Conservation (phyloP, 2,113 vertebrate genomes). For the Castor canadensis region DNA sequence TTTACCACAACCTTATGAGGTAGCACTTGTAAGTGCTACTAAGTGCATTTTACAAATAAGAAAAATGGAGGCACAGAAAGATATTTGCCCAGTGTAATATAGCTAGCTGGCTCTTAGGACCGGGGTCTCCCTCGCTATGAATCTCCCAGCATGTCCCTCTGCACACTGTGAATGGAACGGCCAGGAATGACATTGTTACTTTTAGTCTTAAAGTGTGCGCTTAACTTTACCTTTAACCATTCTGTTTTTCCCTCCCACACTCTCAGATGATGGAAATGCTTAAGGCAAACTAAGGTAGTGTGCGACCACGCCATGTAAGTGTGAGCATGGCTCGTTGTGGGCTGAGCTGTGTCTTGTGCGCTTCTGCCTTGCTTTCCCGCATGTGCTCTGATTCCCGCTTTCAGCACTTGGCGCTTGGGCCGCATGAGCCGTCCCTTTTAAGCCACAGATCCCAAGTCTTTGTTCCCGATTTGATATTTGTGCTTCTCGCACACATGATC, state of each 20-base stretch:
- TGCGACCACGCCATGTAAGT: constrained; percentile 85
- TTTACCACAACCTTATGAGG: neutral
- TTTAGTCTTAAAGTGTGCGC: constrained; percentile 60
- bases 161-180: neutral
- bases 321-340: constrained; percentile 80
- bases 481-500: constrained; percentile 14
- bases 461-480: constrained; percentile 62
- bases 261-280: constrained; percentile 91
- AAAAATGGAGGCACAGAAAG: neutral
- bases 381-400: constrained; percentile 81
- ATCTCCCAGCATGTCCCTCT: fast-evolving
- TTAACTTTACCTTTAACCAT: constrained; percentile 80
- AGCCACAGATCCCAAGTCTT: constrained; percentile 30
- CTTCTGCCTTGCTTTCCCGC: constrained; percentile 82
- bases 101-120: neutral
- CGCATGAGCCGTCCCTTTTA: constrained; percentile 80
- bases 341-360: constrained; percentile 76
- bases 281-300: constrained; percentile 88
- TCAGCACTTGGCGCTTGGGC: constrained; percentile 66
- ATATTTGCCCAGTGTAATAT: neutral
- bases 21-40: constrained; percentile 62
- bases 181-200: constrained; percentile 48
- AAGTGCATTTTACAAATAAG: neutral
- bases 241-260: constrained; percentile 88
- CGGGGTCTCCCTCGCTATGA: neutral